Conservation (phyloP, 2,797 vertebrate genomes). For the Rhinoraja longicauda region DNA sequence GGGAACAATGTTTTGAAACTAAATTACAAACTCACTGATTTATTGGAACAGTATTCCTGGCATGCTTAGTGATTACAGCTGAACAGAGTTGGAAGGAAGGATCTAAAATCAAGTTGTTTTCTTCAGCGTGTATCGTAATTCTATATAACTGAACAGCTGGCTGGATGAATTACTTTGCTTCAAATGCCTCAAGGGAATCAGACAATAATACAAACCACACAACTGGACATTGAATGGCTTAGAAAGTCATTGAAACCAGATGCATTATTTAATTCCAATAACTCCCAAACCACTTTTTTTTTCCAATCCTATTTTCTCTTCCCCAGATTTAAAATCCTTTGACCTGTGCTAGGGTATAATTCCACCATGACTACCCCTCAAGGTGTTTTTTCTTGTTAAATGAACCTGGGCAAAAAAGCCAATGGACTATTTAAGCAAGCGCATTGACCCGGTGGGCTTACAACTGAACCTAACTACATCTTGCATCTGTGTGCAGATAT, state of each 20-base stretch:
- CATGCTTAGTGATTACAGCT: neutral
- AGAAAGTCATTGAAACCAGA: slow-evolving; percentile 28
- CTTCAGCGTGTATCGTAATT: slow-evolving; percentile 12
- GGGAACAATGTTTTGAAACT: slow-evolving; percentile 27
- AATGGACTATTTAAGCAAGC: neutral
- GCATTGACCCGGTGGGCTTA: neutral
- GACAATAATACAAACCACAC: slow-evolving; percentile 30
- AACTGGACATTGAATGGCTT: slow-evolving; percentile 13
- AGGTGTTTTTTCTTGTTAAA: neutral
- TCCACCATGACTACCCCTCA: neutral
- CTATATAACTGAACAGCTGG: slow-evolving; percentile 27
- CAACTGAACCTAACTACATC: neutral
- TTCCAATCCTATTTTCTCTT: slow-evolving; percentile 11
- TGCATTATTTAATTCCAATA: neutral
- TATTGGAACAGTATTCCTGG: slow-evolving; percentile 31
- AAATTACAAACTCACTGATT: slow-evolving; percentile 14
- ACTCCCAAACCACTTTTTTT: neutral
- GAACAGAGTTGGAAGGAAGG: slow-evolving; percentile 14
- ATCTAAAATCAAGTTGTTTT: slow-evolving; percentile 20
- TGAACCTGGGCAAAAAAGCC: neutral
- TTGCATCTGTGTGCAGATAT: neutral
- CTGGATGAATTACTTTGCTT: slow-evolving; percentile 12
- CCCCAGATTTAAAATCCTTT: neutral
- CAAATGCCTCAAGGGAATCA: neutral
- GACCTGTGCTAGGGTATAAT: neutral